Evolutionary conservation across 1,140 invertebrate species (phyloP).

Genomic region (Latrodectus geometricus): DNA sequence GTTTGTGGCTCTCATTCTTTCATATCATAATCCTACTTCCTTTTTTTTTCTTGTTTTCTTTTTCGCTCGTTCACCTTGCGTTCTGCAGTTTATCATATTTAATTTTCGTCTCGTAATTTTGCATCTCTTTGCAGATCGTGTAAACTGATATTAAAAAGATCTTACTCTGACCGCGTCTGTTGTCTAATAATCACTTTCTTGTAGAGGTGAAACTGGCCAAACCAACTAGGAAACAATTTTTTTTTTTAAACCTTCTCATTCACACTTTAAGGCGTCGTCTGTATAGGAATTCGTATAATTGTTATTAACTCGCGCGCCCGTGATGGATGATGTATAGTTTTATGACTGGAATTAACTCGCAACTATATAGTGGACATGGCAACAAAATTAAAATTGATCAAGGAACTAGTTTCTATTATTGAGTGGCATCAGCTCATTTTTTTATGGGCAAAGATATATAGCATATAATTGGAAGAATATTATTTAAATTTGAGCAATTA

Average conservation of each 20-base stretch:
- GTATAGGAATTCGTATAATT: background rate
- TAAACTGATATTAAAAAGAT: background rate
- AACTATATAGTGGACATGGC: background rate
- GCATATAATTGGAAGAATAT: background rate
- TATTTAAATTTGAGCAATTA: background rate
- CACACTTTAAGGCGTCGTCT: background rate
- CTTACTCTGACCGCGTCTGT: background rate
- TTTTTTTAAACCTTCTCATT: background rate
- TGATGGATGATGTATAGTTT: background rate
- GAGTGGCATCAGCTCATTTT: background rate
- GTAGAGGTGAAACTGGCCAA: background rate
- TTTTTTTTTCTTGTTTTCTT: background rate
- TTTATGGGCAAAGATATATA: background rate
- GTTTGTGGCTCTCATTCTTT: background rate
- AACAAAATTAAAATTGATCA: background rate
- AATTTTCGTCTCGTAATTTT: background rate
- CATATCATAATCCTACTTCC: background rate
- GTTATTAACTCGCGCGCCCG: background rate
- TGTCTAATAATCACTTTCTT: background rate
- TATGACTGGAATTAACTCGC: background rate
- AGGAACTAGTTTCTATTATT: background rate
- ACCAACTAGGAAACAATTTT: background rate
- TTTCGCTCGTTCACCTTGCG: background rate
- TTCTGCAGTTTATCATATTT: conserved; percentile 1
- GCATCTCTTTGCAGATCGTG: background rate